A percentile compares a stretch with the other conserved stretches of the same genome.
Evolutionary conservation across 2,797 vertebrate species (phyloP).

Genomic region (Myripristis jacobus): DNA sequence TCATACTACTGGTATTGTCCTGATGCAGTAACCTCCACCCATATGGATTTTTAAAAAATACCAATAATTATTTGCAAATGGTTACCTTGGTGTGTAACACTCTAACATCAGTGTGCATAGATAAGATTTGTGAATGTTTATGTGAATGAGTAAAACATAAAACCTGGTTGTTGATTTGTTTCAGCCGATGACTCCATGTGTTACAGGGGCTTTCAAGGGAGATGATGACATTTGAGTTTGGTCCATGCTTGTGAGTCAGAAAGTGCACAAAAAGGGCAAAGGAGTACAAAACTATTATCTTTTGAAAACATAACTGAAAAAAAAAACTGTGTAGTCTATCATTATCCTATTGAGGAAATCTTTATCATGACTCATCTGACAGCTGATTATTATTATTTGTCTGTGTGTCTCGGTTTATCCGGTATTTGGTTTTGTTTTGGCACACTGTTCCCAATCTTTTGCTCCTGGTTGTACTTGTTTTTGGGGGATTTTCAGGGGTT

Average conservation of each 20-base stretch:
- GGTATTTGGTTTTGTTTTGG: conserved; percentile 43
- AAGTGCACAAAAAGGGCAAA: not conserved
- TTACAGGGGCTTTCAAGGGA: not conserved
- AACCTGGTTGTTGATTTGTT: not conserved
- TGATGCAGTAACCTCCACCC: not conserved
- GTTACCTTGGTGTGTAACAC: not conserved
- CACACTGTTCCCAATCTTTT: conserved; percentile 39
- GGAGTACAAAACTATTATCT: not conserved
- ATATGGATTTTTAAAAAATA: not conserved
- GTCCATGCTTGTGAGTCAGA: not conserved
- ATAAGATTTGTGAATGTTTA: not conserved
- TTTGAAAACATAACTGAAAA: not conserved
- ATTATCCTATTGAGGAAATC: conserved; percentile 10
- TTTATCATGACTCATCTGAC: conserved; percentile 29
- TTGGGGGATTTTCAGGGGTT: conserved; percentile 60
- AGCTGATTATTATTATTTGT: conserved; percentile 21
- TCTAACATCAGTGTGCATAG: not conserved
- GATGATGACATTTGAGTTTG: conserved; percentile 7
- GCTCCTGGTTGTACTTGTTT: conserved; percentile 1
- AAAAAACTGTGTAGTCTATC: not conserved
- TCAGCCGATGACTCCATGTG: too few relatives aligned
- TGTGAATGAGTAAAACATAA: not conserved
- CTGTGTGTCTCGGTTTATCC: conserved; percentile 32
- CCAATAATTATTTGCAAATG: not conserved
- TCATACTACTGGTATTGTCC: not conserved